Conservation (phyloP, 2,888 invertebrate species). For the Cyrtodaria siliqua region DNA sequence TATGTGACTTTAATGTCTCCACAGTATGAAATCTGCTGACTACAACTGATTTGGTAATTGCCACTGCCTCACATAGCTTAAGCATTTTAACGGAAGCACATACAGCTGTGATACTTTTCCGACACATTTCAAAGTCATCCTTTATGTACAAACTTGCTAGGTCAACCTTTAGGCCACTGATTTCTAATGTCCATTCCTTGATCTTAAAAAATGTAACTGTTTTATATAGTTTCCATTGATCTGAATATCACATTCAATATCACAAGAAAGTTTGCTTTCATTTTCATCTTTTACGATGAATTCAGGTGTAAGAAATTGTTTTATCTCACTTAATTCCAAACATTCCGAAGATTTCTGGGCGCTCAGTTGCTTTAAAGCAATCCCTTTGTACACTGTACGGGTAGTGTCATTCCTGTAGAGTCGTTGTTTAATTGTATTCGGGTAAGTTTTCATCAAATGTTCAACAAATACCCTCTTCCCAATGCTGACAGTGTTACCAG, state of each 20-base stretch:
- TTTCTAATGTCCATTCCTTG: constrained; percentile 10
- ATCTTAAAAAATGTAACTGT: constrained; percentile 7
- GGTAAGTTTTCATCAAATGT: constrained; percentile 12
- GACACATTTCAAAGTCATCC: constrained; percentile 5
- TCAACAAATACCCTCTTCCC: constrained; percentile 17
- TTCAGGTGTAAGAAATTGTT: background rate
- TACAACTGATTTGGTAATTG: constrained; percentile 30
- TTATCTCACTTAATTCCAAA: constrained; percentile 12
- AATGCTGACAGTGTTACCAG: background rate
- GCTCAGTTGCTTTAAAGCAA: constrained; percentile 14
- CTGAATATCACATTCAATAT: background rate
- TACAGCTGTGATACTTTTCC: constrained; percentile 30
- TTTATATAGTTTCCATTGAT: constrained; percentile 25
- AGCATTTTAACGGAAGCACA: constrained; percentile 15
- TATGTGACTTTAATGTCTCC: constrained; percentile 18
- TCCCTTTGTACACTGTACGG: constrained; percentile 23
- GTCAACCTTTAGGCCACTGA: constrained; percentile 16
- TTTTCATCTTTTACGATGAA: constrained; percentile 24
- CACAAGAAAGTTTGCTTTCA: constrained; percentile 12
- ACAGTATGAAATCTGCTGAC: constrained; percentile 34
- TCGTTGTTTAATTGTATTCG: constrained; percentile 12
- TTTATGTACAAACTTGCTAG: constrained; percentile 12
- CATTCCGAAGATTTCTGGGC: background rate
- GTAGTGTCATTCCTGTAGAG: constrained; percentile 13
- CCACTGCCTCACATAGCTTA: constrained; percentile 34